Conservation (phyloP, 2,888 invertebrate genomes). For the Epiblema foenella region DNA sequence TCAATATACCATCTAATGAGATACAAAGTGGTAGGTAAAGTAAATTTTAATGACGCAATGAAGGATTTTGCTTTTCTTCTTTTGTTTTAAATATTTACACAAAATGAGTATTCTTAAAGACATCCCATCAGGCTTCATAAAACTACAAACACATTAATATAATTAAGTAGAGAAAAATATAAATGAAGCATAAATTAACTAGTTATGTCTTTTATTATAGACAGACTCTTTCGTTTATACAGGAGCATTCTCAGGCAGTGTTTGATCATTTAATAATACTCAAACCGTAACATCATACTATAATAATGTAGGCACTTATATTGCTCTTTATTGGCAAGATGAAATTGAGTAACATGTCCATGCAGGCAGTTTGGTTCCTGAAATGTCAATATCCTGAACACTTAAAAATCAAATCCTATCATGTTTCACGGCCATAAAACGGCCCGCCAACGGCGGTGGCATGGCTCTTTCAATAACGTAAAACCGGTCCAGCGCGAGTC, state of each 20-base stretch:
- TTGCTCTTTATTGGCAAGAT: constrained; percentile 63
- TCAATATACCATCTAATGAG: constrained; percentile 84
- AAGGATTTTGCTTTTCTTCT: constrained; percentile 58
- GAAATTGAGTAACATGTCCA: constrained; percentile 46
- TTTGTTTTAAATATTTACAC: constrained; percentile 74
- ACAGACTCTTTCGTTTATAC: constrained; percentile 49
- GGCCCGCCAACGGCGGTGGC: too few species aligned
- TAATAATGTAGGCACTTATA: constrained; percentile 44
- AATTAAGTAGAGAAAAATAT: constrained; percentile 45
- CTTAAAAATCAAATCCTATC: background rate
- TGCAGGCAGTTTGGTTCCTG: constrained; percentile 38
- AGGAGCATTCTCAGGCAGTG: constrained; percentile 66
- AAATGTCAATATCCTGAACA: constrained; percentile 4
- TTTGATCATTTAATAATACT: constrained; percentile 54
- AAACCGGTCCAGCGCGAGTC: too few species aligned
- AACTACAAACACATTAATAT: constrained; percentile 53
- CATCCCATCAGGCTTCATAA: constrained; percentile 57
- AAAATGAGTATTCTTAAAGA: constrained; percentile 79
- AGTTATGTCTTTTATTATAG: constrained; percentile 34
- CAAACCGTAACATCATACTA: constrained; percentile 42
- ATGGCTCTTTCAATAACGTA: background rate
- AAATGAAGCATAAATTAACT: constrained; percentile 40
- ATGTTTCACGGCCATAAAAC: background rate
- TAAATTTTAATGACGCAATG: constrained; percentile 77
- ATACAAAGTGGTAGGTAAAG: constrained; percentile 78